Base-by-base conservation (phyloP, 92 coral and sea anemone genomes). In the Siderastrea siderea region DNA sequence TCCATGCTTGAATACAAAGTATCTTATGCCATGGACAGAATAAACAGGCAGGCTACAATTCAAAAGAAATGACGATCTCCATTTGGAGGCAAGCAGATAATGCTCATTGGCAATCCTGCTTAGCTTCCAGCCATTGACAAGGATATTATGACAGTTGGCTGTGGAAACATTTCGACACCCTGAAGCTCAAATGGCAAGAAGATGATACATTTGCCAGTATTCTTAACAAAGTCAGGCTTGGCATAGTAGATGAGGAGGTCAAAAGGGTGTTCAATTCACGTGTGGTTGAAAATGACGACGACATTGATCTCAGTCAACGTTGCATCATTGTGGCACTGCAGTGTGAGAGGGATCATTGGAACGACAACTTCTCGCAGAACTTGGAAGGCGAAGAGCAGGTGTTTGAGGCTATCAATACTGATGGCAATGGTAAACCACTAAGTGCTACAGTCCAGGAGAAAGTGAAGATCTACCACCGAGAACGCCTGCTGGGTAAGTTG, bases 51-150 rank as follows among this genome's bases (percentile, higher is more conserved):
- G 68, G 50, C 43, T 50, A 43, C 60, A 50, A 57, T 47, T 54
- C 69, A 53, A 8, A 57, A 57, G 19, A 17, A 8, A 50, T 8
- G 60, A 0, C 14, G 50, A 16, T 10, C 50, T 2, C 68, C 54
- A 45, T 77, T 54, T 19, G 82, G 67, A 77, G 82, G 67, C 12
- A 77, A 53, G 47, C 80, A 75, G 5, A 12, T 77, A 48, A 14
- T 77, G 16, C 68, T 77, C 19, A 54, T 77, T 15, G 82, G 82
- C 3, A 50, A 77, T 74, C n/a, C n/a, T n/a, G n/a, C n/a, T n/a
- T n/a, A n/a, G n/a, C n/a, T n/a, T n/a, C n/a, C n/a, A n/a, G n/a
- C n/a, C n/a, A n/a, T n/a, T n/a, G n/a, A n/a, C n/a, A n/a, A n/a
- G n/a, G n/a, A n/a, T n/a, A n/a, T n/a, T 74, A 48, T 74, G 78